Conservation (phyloP, 1,140 invertebrate genomes). For the Triops cancriformis region DNA sequence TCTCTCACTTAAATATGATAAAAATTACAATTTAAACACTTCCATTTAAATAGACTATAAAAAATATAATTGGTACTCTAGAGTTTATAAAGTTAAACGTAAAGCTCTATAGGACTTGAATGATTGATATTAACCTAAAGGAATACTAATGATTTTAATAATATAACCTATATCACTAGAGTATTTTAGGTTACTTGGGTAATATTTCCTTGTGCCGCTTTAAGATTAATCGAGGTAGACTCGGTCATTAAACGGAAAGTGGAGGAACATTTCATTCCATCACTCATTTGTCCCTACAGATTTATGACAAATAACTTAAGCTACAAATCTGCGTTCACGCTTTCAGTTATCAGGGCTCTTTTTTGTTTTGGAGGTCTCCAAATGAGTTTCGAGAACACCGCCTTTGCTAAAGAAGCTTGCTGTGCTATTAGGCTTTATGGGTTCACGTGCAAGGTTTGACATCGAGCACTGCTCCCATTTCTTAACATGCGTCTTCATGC, state of each 20-base stretch:
- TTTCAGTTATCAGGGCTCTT: not conserved
- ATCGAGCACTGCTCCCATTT: not conserved
- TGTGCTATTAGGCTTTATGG: not conserved
- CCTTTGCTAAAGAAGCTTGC: not conserved
- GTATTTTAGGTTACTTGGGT: too few relatives aligned
- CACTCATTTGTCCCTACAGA: not conserved
- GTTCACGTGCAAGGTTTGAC: not conserved
- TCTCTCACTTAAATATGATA: too few relatives aligned
- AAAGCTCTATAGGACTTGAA: too few relatives aligned
- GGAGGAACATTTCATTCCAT: not conserved
- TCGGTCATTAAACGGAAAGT: not conserved
- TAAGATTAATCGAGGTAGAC: not conserved
- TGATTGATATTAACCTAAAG: too few relatives aligned
- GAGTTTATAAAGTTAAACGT: too few relatives aligned
- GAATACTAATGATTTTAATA: too few relatives aligned
- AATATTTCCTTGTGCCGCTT: not conserved
- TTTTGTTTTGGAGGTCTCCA: not conserved
- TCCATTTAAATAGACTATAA: too few relatives aligned
- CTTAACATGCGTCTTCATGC: not conserved
- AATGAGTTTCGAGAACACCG: not conserved
- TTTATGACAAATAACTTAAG: not conserved
- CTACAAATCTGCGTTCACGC: conserved; percentile 9
- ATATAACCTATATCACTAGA: too few relatives aligned
- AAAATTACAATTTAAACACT: too few relatives aligned
- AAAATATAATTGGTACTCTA: too few relatives aligned